Percentiles rank a stretch among this genome's conserved stretches.
Evolutionary conservation across 2,797 vertebrate genomes (phyloP).

Genomic region (Enteromius radiatus): DNA sequence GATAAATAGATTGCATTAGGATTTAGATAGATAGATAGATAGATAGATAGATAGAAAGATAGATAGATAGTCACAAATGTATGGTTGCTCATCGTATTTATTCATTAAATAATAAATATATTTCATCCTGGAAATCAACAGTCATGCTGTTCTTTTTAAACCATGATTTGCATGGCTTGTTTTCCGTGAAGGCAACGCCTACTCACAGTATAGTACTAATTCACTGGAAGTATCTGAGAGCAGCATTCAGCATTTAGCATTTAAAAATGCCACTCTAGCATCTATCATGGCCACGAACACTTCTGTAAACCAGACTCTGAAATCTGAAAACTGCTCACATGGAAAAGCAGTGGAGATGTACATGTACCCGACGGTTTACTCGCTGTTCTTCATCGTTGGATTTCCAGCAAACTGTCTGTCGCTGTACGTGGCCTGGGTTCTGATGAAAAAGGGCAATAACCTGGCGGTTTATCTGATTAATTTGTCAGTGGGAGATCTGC

Average conservation of each 20-base stretch:
- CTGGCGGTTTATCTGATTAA: conserved; percentile 65
- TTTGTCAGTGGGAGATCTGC: conserved; percentile 68
- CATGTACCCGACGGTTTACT: conserved; percentile 61
- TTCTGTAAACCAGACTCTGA: conserved; percentile 16
- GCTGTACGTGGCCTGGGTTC: conserved; percentile 65
- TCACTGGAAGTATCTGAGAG: background rate
- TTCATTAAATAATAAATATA: background rate
- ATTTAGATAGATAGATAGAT: too few species aligned
- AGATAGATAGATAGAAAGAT: too few species aligned
- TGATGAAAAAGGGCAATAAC: conserved; percentile 62
- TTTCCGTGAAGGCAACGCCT: conserved; percentile 29
- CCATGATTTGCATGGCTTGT: conserved; percentile 52
- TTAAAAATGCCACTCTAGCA: background rate
- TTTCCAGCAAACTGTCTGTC: conserved; percentile 70
- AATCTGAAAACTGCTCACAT: conserved; percentile 6
- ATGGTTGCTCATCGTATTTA: too few species aligned
- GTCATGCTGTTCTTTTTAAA: background rate
- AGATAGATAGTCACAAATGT: too few species aligned
- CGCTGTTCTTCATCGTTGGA: conserved; percentile 65
- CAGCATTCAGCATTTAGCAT: background rate
- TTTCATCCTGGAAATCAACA: background rate
- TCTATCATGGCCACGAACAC: conserved; percentile 49
- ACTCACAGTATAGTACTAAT: background rate
- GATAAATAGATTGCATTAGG: too few species aligned
- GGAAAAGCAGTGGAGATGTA: background rate